Base-by-base conservation (phyloP, 2,888 invertebrate genomes). In the Creontiades dilutus region DNA sequence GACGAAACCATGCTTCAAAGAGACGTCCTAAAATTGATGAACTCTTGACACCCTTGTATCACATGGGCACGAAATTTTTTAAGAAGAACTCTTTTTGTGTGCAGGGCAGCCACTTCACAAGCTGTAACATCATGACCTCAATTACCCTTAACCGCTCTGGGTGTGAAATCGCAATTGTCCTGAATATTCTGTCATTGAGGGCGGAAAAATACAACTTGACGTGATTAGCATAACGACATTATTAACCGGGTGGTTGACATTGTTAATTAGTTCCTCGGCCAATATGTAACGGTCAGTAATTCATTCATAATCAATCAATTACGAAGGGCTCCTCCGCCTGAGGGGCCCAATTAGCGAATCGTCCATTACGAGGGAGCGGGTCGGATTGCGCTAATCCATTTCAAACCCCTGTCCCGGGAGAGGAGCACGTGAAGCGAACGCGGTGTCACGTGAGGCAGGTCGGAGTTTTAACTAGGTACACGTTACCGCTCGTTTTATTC, bases 271-370 rank as follows among this genome's bases (percentile, higher is more conserved):
- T 27, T 48, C 52, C 82, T 19, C 80, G 14, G 82, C 52, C 52
- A 27, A 48, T 52, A 52, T 28, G 84, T n/a, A 52, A 85, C 19
- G 85, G 14, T 12, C 47, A 16, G 48, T 85, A 85, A 85, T 61
- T 61, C 61, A 85, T 85, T 85, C 61, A 61, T 85, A 85, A 85
- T 85, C 85, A 85, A 85, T 85, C 85, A 85, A 85, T 85, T 85
- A 85, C 27, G 28, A 61, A 46, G 23, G 27, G 57, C 27, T 28
- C 37, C 61, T 5, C 16, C 19, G 61, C 37, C 37, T 37, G 37
- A 37, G 27, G n/a, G 61, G n/a, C 37, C 85, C 61, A 61, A 85
- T 85, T 85, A 85, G 55, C 23, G 27, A 57, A 85, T 55, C 55
- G 85, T 37, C 37, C 61, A 57, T 52, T 27, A 57, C 57, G 16